phyloP scores from a whole-genome alignment of 2,113 vertebrate species.

The Pelobates fuscus region DNA sequence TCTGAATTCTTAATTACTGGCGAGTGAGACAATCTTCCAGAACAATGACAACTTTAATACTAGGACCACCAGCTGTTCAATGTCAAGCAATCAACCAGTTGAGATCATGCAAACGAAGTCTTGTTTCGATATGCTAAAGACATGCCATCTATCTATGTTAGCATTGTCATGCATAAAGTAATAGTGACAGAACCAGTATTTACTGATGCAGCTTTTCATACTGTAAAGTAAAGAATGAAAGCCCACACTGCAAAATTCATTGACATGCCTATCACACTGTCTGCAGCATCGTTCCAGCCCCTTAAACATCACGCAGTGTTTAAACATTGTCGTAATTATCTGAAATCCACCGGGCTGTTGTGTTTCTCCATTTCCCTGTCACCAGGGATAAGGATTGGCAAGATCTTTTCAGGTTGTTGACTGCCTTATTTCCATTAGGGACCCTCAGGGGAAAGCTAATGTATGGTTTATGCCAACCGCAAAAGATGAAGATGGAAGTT shows the following conservation, averaged over 20 bases:
- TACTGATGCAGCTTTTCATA: neutral
- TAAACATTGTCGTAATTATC: slow-evolving; percentile 47
- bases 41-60: too few species aligned
- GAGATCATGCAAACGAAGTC: neutral
- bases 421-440: slow-evolving; percentile 45
- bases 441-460: slow-evolving; percentile 35
- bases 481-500: slow-evolving; percentile 44
- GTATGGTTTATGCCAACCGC: slow-evolving; percentile 42
- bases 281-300: slow-evolving; percentile 2
- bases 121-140: neutral
- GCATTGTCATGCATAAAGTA: neutral
- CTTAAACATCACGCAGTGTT: slow-evolving; percentile 37
- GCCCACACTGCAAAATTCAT: slow-evolving; percentile 5
- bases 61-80: neutral
- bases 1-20: neutral
- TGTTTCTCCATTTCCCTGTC: slow-evolving; percentile 45
- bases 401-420: slow-evolving; percentile 44
- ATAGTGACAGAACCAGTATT: neutral
- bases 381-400: slow-evolving; percentile 36
- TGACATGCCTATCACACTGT: slow-evolving; percentile 5
- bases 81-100: neutral
- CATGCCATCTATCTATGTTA: neutral
- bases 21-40: neutral
- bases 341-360: slow-evolving; percentile 37
- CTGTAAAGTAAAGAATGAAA: too few species aligned